Evolutionary conservation across 30 jellyfish, hydroid and myxozoan species (phyloP), one percentile per base, ranked within the genome.

Genomic region (Aurelia sp.): DNA sequence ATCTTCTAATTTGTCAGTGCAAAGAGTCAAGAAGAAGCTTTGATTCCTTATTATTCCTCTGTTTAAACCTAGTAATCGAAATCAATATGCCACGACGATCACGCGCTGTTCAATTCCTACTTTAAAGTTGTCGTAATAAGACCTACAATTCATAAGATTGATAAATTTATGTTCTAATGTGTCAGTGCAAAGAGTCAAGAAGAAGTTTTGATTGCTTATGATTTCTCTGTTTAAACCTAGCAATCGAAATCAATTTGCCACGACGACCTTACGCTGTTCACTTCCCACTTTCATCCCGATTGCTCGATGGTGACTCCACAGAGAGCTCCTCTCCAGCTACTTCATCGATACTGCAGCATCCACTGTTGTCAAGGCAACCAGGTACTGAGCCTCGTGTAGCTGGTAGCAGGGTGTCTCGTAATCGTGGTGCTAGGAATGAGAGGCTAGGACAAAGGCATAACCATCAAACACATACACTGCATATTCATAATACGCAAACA

Each of bases 231-330:
- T 59, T 58, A 92, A 97, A 82, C 72, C 91, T 82, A 11, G 81
- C 93, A 7, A 69, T 91, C 0, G 98, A 91, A 71, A 70, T 91
- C 62, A 84, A 84, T 48, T 91, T 91, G 57, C 96, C 96, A 31
- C 66, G 91, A 78, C 84, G 97, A 15, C 97, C 96, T 4, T 76
- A 76, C 66, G 96, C 98, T 37, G 91, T 92, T 21, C 98, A 92
- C 79, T 84, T 84, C 51, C 97, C 98, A 0, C 90, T 80, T 21
- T 61, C 92, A 44, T 82, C 92, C 19, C 91, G 89, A 30, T 21
- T 87, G 11, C 65, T 87, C 23, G 96, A 79, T 47, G 86, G 69
- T 17, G 87, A 76, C 18, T 64, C 80, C 12, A 57, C 67, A n/a
- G 96, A 75, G 27, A 58, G 71, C 52, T 19, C 90, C 21, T 47